Base-by-base conservation (phyloP, 2,113 vertebrate species). In the Chaetops frenatus region DNA sequence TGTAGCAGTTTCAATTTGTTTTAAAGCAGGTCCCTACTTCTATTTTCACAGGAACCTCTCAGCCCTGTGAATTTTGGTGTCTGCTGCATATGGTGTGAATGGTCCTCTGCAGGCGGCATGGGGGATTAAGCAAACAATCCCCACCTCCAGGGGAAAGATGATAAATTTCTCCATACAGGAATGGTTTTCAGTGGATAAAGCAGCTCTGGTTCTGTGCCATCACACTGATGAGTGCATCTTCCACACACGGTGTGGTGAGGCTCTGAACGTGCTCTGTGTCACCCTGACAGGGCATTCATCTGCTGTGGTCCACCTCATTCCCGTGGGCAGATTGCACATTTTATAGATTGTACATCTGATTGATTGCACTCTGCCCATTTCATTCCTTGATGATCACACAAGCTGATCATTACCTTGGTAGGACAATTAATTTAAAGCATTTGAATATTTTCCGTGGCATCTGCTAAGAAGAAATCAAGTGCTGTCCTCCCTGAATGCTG, bases 211-310 rank as follows among this genome's bases (percentile, higher is more conserved):
- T 64, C 66, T 24, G 15, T 1, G 1, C 42, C 1, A 3, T 38
- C 4, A 1, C 1, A 0, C 17, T 31, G 48, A 28, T 21, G 51
- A 67, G 36, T 44, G 31, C 71, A 38, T 66, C 54, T 86, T 61
- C 74, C 71, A 57, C 1, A 1, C n/a, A 10, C 0, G 0, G n/a
- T 5, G 22, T 33, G 65, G 65, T 51, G 65, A 27, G 9, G 45
- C 20, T 94, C 62, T 0, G 0, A n/a, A 23, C 0, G 0, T 45
- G 38, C 31, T 65, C 51, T 8, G 6, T 40, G 66, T 36, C 62
- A 67, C 33, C 51, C 35, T 31, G 21, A 24, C 31, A 73, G 58
- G 27, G 27, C 1, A 0, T 29, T 62, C 20, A n/a, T 38, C 79
- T 88, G 42, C 67, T 50, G 31, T 28, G 60, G 29, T 53, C 53